phyloP scores from a whole-genome alignment of 2,888 invertebrate genomes.

The Caenorhabditis sp. region DNA sequence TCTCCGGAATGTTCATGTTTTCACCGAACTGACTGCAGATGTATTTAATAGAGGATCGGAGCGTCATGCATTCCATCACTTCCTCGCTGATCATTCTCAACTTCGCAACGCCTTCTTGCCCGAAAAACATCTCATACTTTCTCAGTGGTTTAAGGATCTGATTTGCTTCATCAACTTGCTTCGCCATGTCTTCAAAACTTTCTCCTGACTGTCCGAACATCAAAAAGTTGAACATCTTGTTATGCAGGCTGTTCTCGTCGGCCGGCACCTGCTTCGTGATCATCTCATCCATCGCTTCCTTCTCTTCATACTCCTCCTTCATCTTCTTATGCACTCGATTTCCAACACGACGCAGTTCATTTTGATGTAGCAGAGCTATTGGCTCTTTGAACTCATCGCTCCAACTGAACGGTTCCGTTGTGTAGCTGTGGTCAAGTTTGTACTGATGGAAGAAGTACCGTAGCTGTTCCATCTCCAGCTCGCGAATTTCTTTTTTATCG shows the following conservation, averaged over 20 bases:
- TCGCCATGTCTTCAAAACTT: background rate
- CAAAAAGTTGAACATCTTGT: constrained; percentile 35
- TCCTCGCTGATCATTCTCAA: background rate
- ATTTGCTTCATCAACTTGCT: background rate
- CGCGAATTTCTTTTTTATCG: background rate
- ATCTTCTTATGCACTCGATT: constrained; percentile 35
- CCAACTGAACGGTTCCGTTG: constrained; percentile 20
- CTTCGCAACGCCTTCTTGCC: constrained; percentile 20
- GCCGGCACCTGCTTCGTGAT: constrained; percentile 9
- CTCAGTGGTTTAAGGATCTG: constrained; percentile 16
- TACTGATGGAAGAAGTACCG: constrained; percentile 27
- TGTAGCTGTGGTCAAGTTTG: constrained; percentile 29
- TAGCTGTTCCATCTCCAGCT: constrained; percentile 21
- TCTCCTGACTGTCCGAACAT: constrained; percentile 29
- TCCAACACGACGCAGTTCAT: constrained; percentile 36
- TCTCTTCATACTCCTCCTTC: constrained; percentile 32
- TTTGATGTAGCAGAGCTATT: constrained; percentile 11
- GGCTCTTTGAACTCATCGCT: background rate
- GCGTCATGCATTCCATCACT: constrained; percentile 2
- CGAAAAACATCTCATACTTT: constrained; percentile 44
- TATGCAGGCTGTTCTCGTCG: constrained; percentile 22
- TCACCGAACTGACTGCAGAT: constrained; percentile 4
- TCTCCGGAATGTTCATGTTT: background rate
- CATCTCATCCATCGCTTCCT: constrained; percentile 5
- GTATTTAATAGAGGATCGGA: constrained; percentile 14